Evolutionary conservation across 2,797 vertebrate genomes (phyloP).

Genomic region (Tamandua tetradactyla): DNA sequence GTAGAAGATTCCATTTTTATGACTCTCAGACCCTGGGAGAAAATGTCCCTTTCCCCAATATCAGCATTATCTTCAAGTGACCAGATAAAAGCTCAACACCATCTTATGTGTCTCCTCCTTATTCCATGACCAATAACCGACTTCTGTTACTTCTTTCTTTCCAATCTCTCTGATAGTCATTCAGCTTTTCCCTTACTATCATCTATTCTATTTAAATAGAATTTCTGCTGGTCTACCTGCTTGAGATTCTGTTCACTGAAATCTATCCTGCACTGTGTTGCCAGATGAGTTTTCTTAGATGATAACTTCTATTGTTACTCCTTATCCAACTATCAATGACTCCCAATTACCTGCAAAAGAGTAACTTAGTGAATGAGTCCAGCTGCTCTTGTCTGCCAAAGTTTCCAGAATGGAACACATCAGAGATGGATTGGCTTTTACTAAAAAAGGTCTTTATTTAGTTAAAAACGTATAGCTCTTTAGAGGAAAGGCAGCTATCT

Average conservation of each 20-base stretch:
- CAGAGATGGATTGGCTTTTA: too few species aligned
- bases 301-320: background rate
- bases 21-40: background rate
- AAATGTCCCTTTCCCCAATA: too few species aligned
- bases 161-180: background rate
- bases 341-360: background rate
- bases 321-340: rapidly evolving
- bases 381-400: too few species aligned
- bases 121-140: background rate
- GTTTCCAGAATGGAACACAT: too few species aligned
- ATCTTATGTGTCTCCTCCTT: background rate
- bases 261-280: background rate
- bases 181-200: background rate
- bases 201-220: background rate
- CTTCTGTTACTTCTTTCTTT: background rate
- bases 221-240: background rate
- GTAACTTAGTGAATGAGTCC: background rate
- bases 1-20: background rate
- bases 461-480: too few species aligned
- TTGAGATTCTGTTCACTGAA: background rate
- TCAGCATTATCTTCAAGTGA: background rate
- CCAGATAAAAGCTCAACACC: background rate
- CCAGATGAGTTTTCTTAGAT: background rate
- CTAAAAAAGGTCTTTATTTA: too few species aligned
- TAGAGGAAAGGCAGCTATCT: too few species aligned